Evolutionary conservation across 2,113 vertebrate genomes (phyloP).

Genomic region (Fukomys damarensis): DNA sequence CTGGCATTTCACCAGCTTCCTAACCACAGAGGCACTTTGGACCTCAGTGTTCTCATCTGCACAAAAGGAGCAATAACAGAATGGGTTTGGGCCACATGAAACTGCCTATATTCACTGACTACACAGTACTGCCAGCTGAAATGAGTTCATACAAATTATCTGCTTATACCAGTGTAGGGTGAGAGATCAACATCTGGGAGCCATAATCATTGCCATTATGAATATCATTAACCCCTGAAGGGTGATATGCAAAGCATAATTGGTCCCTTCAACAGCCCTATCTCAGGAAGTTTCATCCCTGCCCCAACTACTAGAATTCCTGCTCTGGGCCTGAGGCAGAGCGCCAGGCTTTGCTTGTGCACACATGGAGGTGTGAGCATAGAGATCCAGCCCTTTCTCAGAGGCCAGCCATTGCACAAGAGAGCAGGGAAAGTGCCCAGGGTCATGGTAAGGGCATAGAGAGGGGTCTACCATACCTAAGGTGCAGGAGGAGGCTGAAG

Average conservation of each 20-base stretch:
- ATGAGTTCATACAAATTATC: not conserved
- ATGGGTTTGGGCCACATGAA: not conserved
- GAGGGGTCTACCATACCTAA: not conserved
- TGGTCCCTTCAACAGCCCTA: accelerated
- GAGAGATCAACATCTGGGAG: not conserved
- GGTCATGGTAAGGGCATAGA: not conserved
- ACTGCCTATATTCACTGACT: not conserved
- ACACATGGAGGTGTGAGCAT: not conserved
- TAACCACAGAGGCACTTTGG: not conserved
- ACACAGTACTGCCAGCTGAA: not conserved
- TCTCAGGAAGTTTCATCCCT: not conserved
- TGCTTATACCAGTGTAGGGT: not conserved
- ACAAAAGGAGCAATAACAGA: not conserved
- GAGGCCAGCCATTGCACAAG: not conserved
- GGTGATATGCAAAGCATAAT: not conserved
- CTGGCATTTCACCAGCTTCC: not conserved
- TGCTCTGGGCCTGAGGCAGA: not conserved
- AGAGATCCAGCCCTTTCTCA: not conserved
- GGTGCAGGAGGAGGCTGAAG: not conserved
- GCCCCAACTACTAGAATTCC: not conserved
- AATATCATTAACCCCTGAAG: not conserved
- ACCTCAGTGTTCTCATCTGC: not conserved
- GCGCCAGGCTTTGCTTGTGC: not conserved
- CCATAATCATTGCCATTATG: no score
- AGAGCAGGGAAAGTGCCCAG: no score